Evolutionary conservation across 2,797 vertebrate genomes (phyloP).

Genomic region (Squalus acanthias): DNA sequence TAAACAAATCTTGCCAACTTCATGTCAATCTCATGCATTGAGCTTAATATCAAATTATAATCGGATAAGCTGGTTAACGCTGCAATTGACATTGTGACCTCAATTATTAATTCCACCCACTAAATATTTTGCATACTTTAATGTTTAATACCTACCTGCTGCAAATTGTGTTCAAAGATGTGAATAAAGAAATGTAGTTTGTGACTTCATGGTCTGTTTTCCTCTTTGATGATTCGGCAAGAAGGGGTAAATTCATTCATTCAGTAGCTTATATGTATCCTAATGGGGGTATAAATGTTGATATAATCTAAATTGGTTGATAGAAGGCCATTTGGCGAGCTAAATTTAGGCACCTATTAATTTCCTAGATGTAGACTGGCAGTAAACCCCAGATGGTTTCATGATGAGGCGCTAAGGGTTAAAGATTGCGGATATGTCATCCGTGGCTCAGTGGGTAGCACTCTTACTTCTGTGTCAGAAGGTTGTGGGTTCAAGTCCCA

Average conservation of each 20-base stretch:
- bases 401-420: background rate
- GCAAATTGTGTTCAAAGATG: background rate
- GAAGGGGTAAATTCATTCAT: background rate
- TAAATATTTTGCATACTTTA: conserved; percentile 11
- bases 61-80: background rate
- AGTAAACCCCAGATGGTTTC: background rate
- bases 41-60: background rate
- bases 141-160: background rate
- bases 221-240: background rate
- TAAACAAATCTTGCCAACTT: background rate
- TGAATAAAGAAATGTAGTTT: background rate
- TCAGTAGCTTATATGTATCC: background rate
- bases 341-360: background rate
- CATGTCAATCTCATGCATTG: background rate
- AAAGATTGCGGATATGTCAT: background rate
- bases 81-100: background rate
- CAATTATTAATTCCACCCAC: background rate
- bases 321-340: background rate
- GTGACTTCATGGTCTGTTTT: background rate
- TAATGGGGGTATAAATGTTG: background rate
- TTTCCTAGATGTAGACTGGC: background rate
- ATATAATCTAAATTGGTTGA: background rate
- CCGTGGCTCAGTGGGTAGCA: background rate
- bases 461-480: background rate
- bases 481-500: background rate